Evolutionary conservation across 2,888 invertebrate species (phyloP).

Genomic region (Ferdinandea cuprea): DNA sequence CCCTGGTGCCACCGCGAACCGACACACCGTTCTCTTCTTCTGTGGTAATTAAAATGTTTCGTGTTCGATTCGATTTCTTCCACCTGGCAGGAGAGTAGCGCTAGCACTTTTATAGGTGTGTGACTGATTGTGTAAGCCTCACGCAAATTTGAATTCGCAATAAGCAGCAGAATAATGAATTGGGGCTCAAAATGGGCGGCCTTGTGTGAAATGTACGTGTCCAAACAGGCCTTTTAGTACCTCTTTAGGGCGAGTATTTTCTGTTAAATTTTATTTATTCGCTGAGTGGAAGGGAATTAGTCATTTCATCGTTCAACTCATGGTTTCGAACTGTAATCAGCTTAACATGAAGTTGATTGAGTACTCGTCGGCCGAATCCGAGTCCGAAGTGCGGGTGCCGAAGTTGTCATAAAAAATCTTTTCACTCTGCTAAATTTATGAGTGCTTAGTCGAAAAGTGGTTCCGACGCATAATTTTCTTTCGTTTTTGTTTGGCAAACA

Average conservation of each 20-base stretch:
- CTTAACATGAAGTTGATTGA: slow-evolving; percentile 69
- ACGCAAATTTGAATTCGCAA: slow-evolving; percentile 53
- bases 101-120: slow-evolving; percentile 28
- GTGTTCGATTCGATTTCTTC: slow-evolving; percentile 67
- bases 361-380: slow-evolving; percentile 31
- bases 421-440: slow-evolving; percentile 34
- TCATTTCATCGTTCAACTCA: slow-evolving; percentile 59
- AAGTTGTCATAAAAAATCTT: slow-evolving; percentile 63
- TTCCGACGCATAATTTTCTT: background rate
- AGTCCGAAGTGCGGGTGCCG: slow-evolving; percentile 20
- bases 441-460: slow-evolving; percentile 34
- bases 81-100: slow-evolving; percentile 32
- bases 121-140: slow-evolving; percentile 3
- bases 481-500: background rate
- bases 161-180: background rate
- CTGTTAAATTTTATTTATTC: slow-evolving; percentile 64
- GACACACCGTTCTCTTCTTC: background rate
- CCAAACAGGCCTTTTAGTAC: slow-evolving; percentile 36
- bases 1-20: slow-evolving; percentile 7
- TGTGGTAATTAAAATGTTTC: slow-evolving; percentile 69
- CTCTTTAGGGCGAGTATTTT: slow-evolving; percentile 51
- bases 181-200: background rate
- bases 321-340: slow-evolving; percentile 55
- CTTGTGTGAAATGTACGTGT: slow-evolving; percentile 17
- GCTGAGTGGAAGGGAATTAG: slow-evolving; percentile 46